Evolutionary conservation across 1,140 invertebrate species (phyloP).

Genomic region (Lepidurus couesii): DNA sequence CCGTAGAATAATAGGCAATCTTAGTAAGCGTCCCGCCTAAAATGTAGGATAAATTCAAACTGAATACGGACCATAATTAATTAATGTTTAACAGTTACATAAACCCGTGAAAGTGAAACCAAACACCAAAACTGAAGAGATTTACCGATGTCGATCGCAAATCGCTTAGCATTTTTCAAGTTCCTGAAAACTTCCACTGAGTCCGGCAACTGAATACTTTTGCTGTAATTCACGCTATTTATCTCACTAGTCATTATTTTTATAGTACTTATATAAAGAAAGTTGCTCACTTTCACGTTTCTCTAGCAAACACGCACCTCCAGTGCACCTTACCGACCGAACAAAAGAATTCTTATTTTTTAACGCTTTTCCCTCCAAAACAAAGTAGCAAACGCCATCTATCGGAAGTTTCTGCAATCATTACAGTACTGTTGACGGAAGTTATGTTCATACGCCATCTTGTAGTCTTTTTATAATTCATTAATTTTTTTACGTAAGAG

Average conservation of each 20-base stretch:
- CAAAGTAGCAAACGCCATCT: no score
- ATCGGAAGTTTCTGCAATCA: no score
- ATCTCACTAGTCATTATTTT: constrained; percentile 24
- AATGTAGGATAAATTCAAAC: constrained; percentile 40
- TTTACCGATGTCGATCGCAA: constrained; percentile 67
- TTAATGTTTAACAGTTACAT: constrained; percentile 25
- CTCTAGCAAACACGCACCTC: no score
- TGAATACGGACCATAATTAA: not conserved
- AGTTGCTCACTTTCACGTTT: no score
- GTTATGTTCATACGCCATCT: no score
- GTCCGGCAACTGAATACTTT: constrained; percentile 43
- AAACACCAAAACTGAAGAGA: not conserved
- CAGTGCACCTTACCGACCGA: no score
- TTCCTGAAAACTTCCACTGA: constrained; percentile 57
- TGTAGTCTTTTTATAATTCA: no score
- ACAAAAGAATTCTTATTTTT: no score
- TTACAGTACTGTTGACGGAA: no score
- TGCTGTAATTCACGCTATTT: constrained; percentile 36
- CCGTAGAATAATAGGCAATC: constrained; percentile 66
- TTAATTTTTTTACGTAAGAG: no score
- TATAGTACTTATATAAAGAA: no score
- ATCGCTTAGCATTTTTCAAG: constrained; percentile 62
- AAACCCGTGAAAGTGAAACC: not conserved
- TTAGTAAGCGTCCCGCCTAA: constrained; percentile 64
- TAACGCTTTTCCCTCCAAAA: no score